Percentiles rank a stretch among this genome's conserved stretches.
Evolutionary conservation across 2,797 vertebrate species (phyloP).

Genomic region (Sebastes kiyomatsui): DNA sequence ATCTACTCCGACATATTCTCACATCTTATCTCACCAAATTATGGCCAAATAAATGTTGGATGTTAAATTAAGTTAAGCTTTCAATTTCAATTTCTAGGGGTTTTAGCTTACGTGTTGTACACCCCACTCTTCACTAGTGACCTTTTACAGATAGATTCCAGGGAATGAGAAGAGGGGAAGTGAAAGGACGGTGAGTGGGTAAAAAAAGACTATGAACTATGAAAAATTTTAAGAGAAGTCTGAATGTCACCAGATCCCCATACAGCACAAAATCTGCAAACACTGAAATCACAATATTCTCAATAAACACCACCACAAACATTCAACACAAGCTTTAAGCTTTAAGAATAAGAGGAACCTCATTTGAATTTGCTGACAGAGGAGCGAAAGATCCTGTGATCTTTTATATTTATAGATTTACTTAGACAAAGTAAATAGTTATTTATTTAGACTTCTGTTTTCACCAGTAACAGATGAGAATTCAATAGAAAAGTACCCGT

Average conservation of each 20-base stretch:
- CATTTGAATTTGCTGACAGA: neutral
- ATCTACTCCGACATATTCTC: neutral
- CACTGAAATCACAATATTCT: neutral
- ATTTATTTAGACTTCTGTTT: too few species aligned
- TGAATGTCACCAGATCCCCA: neutral
- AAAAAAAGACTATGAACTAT: neutral
- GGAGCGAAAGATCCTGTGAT: too few species aligned
- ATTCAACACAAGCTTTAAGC: neutral
- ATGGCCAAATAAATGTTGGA: neutral
- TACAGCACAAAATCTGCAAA: neutral
- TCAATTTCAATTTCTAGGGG: neutral
- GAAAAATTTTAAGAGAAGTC: slow-evolving; percentile 5
- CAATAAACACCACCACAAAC: neutral
- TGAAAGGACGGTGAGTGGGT: neutral
- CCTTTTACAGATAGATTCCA: slow-evolving; percentile 2
- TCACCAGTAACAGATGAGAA: neutral
- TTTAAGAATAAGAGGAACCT: neutral
- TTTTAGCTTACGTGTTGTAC: neutral
- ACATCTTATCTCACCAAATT: neutral
- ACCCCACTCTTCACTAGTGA: neutral
- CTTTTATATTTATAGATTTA: too few species aligned
- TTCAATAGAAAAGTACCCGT: neutral
- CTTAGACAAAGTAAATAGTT: too few species aligned
- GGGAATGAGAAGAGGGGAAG: slow-evolving; percentile 36
- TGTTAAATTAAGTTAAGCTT: neutral